Percentiles rank a stretch among this genome's conserved stretches.
These are phyloP conservation scores for Tadarida brasiliensis DNA, from an alignment of 2,797 vertebrate species.

Conservation along the genomic window DNA sequence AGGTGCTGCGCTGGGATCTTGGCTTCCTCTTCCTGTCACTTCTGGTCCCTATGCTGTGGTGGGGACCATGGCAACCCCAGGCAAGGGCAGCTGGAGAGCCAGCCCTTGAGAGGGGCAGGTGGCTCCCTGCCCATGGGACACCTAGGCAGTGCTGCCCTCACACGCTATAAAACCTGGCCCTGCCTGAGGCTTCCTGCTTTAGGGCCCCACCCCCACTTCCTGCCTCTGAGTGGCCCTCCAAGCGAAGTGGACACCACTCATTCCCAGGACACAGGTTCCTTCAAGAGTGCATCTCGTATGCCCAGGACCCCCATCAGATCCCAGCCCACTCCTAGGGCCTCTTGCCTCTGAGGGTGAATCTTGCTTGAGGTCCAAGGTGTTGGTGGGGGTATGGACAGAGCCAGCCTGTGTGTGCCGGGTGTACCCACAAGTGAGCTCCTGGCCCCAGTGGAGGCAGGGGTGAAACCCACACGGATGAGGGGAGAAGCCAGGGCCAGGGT, in stretches of 20 bases:
- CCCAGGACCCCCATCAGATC: background rate
- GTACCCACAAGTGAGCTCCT: background rate
- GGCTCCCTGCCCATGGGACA: background rate
- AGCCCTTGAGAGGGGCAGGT: background rate
- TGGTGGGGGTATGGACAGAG: background rate
- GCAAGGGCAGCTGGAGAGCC: background rate
- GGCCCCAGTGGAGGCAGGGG: background rate
- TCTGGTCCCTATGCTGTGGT: background rate
- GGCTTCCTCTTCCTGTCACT: slow-evolving; percentile 5
- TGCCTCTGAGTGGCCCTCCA: background rate
- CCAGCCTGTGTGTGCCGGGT: background rate
- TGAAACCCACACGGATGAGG: background rate
- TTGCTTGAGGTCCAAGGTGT: background rate
- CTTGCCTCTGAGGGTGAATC: background rate
- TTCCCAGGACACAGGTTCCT: background rate
- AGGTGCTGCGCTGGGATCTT: background rate
- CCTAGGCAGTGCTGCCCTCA: background rate
- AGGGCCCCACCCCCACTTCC: background rate
- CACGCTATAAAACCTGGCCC: background rate
- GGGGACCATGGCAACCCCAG: background rate
- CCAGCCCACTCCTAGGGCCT: background rate
- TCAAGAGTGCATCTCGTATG: background rate
- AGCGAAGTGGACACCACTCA: background rate
- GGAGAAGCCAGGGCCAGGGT: background rate
- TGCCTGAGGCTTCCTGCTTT: background rate